phyloP scores from a whole-genome alignment of 2,888 invertebrate genomes.

The Thereva unica region DNA sequence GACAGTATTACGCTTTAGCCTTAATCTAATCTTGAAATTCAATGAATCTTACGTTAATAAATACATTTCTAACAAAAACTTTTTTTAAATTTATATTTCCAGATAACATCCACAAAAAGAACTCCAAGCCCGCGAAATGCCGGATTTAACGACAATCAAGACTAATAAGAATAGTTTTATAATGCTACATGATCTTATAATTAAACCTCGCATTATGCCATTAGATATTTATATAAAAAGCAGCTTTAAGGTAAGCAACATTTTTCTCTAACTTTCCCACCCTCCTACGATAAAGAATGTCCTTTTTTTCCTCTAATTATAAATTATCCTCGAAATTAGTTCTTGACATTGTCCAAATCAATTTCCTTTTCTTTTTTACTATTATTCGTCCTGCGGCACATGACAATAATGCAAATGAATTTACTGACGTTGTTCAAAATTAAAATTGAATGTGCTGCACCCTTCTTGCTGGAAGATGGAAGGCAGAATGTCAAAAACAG shows the following conservation, averaged over 20 bases:
- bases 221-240: constrained; percentile 40
- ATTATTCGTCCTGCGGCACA: no score
- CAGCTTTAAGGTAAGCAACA: constrained; percentile 40
- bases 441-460: not conserved
- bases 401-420: no score
- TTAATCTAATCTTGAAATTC: no score
- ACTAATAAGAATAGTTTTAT: constrained; percentile 25
- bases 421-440: no score
- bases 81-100: not conserved
- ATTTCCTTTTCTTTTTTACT: no score
- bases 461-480: not conserved
- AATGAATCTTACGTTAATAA: no score
- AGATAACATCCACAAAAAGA: constrained; percentile 15
- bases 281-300: not conserved
- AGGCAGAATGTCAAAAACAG: constrained; percentile 24
- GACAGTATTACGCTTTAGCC: no score
- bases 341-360: no score
- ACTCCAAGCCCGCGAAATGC: constrained; percentile 23
- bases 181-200: constrained; percentile 28
- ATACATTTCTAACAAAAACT: no score
- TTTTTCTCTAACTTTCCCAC: not conserved
- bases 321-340: no score
- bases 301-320: not conserved
- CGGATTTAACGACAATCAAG: constrained; percentile 15
- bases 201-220: constrained; percentile 40